Conservation (phyloP, 2,888 invertebrate genomes). For the Thecophora atra region DNA sequence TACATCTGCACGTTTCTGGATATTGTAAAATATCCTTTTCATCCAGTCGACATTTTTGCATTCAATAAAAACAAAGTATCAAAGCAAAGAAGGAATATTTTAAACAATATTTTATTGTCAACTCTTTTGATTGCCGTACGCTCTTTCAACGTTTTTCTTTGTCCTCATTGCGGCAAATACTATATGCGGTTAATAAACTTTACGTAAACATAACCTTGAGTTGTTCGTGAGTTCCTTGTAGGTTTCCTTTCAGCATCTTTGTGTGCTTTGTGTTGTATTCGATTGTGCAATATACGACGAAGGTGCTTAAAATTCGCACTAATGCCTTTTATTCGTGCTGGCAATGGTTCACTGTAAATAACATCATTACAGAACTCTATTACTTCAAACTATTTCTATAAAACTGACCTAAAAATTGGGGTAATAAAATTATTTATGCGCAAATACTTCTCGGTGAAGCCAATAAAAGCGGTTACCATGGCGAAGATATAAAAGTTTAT, state of each 20-base stretch:
- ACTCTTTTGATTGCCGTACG: not conserved
- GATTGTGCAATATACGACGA: not conserved
- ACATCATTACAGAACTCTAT: not conserved
- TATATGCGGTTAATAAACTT: constrained; percentile 35
- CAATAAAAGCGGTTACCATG: not conserved
- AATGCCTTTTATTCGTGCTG: not conserved
- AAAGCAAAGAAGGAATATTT: not conserved
- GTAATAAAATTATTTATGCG: constrained; percentile 6
- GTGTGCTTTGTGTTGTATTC: no score
- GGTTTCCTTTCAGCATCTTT: not conserved
- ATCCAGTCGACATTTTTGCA: no score
- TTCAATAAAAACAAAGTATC: not conserved
- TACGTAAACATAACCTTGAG: constrained; percentile 34
- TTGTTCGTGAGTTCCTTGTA: constrained; percentile 13
- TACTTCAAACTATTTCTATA: not conserved
- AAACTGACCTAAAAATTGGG: constrained; percentile 9
- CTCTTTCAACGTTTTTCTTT: not conserved
- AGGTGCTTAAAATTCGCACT: not conserved
- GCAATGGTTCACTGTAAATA: not conserved
- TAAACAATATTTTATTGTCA: no score
- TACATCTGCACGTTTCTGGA: no score
- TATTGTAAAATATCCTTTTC: no score
- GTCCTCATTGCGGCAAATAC: not conserved
- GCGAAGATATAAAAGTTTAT: not conserved
- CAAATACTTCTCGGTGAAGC: not conserved